Base-by-base conservation (phyloP, 2,888 invertebrate genomes). In the Xestia sexstrigata region DNA sequence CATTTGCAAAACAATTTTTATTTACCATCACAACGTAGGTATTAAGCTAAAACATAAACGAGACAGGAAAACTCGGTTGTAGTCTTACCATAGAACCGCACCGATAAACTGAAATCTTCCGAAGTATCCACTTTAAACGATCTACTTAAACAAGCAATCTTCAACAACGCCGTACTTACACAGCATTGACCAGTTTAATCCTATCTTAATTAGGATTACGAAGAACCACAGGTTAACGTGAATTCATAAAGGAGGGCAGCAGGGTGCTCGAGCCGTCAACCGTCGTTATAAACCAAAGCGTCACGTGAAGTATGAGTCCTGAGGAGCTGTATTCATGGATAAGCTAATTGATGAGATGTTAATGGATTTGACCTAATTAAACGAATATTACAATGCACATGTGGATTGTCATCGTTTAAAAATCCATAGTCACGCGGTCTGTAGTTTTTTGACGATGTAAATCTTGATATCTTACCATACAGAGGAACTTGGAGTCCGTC, bases 131-230 rank as follows among this genome's bases (percentile, higher is more conserved):
- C 23, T 30, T 52, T 6, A 15, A 49, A 17, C 17, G 30, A 17
- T 39, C 20, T 47, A 17, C 15, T 15, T 17, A 23, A 4, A 35
- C 26, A 63, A 67, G 23, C 2, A 45, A 47, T 26, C 63, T 60
- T 55, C 35, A 67, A 45, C 35, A 62, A 68, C 30, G 3, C 49
- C 13, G 1, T 15, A 42, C 49, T 0, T 13, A 42, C 60, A 72
- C 9, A 42, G n/a, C 63, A 45, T 76, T 76, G 58, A 81, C 55
- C 52, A 7, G n/a, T 58, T 63, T 52, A 69, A 66, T 63, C 20
- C 26, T 62, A 72, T 35, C 63, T 63, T 82, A 70, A 75, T 83
- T 75, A 63, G 69, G 70, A 70, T 63, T 49, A 52, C 39, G 30
- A 49, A 42, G 39, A 11, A 39, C 23, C 49, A 75, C 45, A 73